Evolutionary conservation across 2,113 vertebrate genomes (phyloP).

Genomic region (Callipepla squamata): DNA sequence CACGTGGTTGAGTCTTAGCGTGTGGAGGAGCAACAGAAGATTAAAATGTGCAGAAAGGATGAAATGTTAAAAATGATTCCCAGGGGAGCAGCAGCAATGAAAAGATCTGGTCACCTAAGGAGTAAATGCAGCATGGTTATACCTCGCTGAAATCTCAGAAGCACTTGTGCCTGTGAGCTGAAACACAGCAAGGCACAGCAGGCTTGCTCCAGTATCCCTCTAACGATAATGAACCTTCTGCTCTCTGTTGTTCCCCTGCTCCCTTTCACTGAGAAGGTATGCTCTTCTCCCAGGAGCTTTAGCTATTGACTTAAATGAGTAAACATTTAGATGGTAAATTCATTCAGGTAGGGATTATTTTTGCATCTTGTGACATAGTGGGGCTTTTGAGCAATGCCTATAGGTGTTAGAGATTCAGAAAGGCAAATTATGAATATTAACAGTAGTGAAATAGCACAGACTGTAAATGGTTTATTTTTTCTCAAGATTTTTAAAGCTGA

Average conservation of each 20-base stretch:
- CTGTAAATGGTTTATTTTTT: background rate
- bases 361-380: background rate
- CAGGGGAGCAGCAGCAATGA: background rate
- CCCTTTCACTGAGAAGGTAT: background rate
- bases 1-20: background rate
- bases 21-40: background rate
- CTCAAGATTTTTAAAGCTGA: background rate
- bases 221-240: background rate
- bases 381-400: background rate
- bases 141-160: background rate
- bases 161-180: background rate
- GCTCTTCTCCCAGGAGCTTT: background rate
- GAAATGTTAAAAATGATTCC: background rate
- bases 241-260: background rate
- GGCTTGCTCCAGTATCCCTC: background rate
- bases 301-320: background rate
- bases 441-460: background rate
- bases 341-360: background rate
- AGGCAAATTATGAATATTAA: background rate
- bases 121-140: background rate
- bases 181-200: background rate
- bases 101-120: background rate
- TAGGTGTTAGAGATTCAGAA: background rate
- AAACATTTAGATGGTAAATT: constrained; percentile 4
- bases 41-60: background rate